These are phyloP conservation scores for Carollia perspicillata DNA, from an alignment of 2,113 vertebrate genomes.

Conservation along the genomic window DNA sequence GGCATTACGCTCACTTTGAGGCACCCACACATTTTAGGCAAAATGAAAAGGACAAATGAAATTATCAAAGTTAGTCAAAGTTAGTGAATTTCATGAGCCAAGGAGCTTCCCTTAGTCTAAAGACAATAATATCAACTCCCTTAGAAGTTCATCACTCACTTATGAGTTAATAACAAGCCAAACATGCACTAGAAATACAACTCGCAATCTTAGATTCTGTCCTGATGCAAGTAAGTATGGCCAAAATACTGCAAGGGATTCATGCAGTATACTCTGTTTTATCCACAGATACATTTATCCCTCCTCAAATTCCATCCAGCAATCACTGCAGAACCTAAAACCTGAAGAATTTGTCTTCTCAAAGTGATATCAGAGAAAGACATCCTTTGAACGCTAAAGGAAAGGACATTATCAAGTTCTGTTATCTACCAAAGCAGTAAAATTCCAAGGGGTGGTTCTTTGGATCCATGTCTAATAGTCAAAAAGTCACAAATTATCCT, in stretches of 20 bases:
- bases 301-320: background rate
- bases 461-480: background rate
- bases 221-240: background rate
- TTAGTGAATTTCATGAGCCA: background rate
- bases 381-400: background rate
- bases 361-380: background rate
- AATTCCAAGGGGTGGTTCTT: background rate
- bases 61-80: background rate
- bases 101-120: background rate
- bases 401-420: background rate
- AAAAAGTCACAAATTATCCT: background rate
- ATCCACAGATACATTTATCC: background rate
- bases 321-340: background rate
- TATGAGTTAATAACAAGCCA: background rate
- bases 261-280: background rate
- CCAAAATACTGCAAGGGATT: background rate
- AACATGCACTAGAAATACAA: background rate
- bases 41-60: background rate
- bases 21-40: background rate
- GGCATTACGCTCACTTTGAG: background rate
- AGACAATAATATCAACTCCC: background rate
- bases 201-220: background rate
- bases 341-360: background rate
- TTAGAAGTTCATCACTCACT: background rate
- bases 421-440: background rate